phyloP scores from a whole-genome alignment of 2,113 vertebrate species.

The Dicerorhinus sumatrensis region DNA sequence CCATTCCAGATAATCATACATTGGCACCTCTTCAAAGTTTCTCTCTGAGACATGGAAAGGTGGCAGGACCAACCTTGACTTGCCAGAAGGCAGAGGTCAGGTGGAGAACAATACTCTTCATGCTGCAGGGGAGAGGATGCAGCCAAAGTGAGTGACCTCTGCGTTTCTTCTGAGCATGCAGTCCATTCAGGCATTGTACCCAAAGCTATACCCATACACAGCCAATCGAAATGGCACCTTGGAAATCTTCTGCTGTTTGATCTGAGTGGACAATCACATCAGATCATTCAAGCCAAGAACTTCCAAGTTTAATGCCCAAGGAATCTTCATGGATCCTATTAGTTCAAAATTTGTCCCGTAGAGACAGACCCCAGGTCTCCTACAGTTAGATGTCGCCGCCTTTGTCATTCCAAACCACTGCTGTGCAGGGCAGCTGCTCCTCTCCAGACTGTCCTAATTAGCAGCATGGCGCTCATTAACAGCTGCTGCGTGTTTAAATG shows the following conservation, averaged over 20 bases:
- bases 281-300: not conserved
- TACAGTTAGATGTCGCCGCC: not conserved
- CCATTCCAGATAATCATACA: not conserved
- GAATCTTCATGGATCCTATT: not conserved
- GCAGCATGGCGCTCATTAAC: constrained; percentile 15
- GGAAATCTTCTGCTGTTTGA: not conserved
- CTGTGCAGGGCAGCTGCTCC: constrained; percentile 21
- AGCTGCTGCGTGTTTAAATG: not conserved
- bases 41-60: not conserved
- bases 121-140: not conserved
- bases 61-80: not conserved
- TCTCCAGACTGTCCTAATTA: constrained; percentile 55
- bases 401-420: not conserved
- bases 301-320: not conserved
- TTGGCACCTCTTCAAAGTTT: not conserved
- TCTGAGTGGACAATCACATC: not conserved
- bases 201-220: not conserved
- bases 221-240: not conserved
- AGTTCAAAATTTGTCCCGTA: not conserved
- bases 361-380: not conserved
- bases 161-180: not conserved
- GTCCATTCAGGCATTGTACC: not conserved
- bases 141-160: too few relatives aligned
- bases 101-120: not conserved
- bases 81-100: not conserved